Evolutionary conservation across 2,113 vertebrate genomes (phyloP).

Genomic region (Furnarius figulus): DNA sequence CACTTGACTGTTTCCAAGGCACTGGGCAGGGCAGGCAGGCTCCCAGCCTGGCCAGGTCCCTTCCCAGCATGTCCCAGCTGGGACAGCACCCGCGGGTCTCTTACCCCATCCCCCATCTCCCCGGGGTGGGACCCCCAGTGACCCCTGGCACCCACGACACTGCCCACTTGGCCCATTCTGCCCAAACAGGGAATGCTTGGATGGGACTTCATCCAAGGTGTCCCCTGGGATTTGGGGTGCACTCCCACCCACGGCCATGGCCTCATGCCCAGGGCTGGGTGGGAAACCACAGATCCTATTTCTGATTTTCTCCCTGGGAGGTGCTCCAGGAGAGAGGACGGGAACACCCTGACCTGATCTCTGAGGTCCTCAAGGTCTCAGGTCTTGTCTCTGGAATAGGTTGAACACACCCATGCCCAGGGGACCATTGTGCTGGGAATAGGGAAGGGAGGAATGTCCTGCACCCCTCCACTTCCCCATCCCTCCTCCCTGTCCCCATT

Average conservation of each 20-base stretch:
- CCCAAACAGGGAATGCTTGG: accelerated
- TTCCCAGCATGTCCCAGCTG: neutral
- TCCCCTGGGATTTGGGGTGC: accelerated
- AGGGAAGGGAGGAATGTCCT: neutral
- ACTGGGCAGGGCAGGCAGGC: neutral
- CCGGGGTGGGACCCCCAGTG: accelerated
- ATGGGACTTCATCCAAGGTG: neutral
- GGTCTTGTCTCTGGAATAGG: neutral
- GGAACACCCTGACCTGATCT: constrained; percentile 55
- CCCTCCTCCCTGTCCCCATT: neutral
- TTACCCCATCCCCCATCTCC: neutral
- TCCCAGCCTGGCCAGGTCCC: neutral
- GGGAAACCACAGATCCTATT: constrained; percentile 49
- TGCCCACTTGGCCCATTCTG: accelerated
- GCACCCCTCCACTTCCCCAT: neutral
- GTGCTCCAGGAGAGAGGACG: neutral
- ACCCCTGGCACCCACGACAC: neutral
- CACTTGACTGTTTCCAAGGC: neutral
- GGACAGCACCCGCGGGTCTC: neutral
- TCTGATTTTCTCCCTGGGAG: constrained; percentile 19
- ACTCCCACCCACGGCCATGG: neutral
- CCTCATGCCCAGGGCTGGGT: neutral
- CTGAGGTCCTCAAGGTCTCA: neutral
- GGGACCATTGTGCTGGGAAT: neutral
- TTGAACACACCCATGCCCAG: neutral